These are phyloP conservation scores for Thamnophis elegans DNA, from an alignment of 2,797 vertebrate genomes.

Conservation along the genomic window DNA sequence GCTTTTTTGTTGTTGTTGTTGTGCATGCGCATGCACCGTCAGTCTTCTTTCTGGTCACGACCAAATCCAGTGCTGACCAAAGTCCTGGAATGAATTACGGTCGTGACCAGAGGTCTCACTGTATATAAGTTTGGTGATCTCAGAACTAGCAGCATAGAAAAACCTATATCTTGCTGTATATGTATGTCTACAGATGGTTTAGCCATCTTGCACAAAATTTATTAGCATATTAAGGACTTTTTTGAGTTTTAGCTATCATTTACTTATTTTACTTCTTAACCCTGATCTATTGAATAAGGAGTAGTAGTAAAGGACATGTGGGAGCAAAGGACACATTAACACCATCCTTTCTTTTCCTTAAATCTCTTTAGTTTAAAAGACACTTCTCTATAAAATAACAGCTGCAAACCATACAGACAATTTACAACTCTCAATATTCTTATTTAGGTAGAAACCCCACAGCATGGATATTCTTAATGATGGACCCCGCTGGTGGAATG, in stretches of 20 bases:
- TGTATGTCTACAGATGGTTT: neutral
- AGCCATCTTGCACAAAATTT: neutral
- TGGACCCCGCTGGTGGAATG: slow-evolving; percentile 49
- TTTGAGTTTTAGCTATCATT: neutral
- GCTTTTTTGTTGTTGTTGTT: no score
- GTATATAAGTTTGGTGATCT: neutral
- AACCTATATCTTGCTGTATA: neutral
- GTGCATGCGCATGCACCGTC: no score
- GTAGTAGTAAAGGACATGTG: neutral
- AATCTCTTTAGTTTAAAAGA: slow-evolving; percentile 10
- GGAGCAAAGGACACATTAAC: neutral
- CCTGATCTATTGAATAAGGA: neutral
- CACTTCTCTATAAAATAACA: slow-evolving; percentile 11
- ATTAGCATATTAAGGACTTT: neutral
- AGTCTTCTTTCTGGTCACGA: no score
- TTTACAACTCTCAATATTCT: slow-evolving; percentile 50
- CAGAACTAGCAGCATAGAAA: neutral
- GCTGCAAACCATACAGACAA: slow-evolving; percentile 52
- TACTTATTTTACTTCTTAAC: neutral
- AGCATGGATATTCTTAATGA: slow-evolving; percentile 53
- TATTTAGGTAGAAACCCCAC: slow-evolving; percentile 53
- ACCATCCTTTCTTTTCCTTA: neutral
- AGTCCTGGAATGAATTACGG: no score
- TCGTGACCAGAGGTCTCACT: no score
- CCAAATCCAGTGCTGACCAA: no score